Evolutionary conservation across 2,113 vertebrate genomes (phyloP).

Genomic region (Orycteropus afer): DNA sequence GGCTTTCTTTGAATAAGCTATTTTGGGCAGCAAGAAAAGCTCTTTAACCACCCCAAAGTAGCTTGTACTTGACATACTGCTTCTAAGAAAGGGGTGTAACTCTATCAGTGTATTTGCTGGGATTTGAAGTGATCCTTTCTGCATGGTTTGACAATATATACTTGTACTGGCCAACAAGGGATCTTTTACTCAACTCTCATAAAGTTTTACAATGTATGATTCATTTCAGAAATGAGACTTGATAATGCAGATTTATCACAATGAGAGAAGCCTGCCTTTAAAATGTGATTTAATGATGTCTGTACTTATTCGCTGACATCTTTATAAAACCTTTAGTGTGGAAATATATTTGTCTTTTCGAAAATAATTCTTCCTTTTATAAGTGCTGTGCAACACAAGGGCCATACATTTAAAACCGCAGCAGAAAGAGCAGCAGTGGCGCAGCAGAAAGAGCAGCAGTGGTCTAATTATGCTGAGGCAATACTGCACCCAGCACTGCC

Average conservation of each 20-base stretch:
- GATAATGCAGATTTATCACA: constrained; percentile 78
- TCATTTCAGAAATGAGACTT: constrained; percentile 77
- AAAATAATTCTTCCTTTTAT: constrained; percentile 71
- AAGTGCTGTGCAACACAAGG: constrained; percentile 9
- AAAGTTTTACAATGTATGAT: constrained; percentile 67
- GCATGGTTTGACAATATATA: constrained; percentile 30
- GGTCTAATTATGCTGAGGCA: background rate
- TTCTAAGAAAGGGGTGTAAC: background rate
- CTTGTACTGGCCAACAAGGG: constrained; percentile 61
- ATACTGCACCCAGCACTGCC: background rate
- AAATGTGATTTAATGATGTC: constrained; percentile 77
- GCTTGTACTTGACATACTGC: constrained; percentile 54
- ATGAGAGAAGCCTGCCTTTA: constrained; percentile 70
- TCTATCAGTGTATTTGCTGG: background rate
- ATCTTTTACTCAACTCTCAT: constrained; percentile 63
- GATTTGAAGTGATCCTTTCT: constrained; percentile 30
- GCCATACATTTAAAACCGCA: constrained; percentile 18
- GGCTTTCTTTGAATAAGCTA: constrained; percentile 50
- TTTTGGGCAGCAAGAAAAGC: constrained; percentile 40
- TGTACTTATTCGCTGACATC: constrained; percentile 70
- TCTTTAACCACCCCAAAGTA: background rate
- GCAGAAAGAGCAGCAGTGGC: constrained; percentile 16
- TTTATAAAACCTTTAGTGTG: constrained; percentile 76
- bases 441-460: constrained; percentile 21
- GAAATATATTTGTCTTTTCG: constrained; percentile 67